Percentiles rank a stretch among this genome's conserved stretches.
phyloP scores from a whole-genome alignment of 1,140 invertebrate genomes.

The Cotesia vestalis region DNA sequence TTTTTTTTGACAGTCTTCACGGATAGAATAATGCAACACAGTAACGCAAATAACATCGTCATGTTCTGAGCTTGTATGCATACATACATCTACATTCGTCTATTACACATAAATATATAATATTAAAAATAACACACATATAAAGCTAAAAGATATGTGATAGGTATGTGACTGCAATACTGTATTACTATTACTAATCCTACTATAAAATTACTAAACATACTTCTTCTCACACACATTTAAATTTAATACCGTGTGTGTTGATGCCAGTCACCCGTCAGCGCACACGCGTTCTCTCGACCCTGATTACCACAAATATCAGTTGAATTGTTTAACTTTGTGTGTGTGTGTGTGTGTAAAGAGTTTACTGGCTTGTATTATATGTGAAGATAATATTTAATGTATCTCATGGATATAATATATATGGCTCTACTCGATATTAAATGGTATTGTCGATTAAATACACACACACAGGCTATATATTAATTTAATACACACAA shows the following conservation, averaged over 20 bases:
- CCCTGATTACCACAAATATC: conserved; percentile 11
- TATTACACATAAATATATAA: no score
- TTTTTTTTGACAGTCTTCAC: background rate
- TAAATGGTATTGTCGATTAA: no score
- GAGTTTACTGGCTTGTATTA: no score
- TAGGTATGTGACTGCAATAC: no score
- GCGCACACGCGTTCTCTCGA: conserved; percentile 9
- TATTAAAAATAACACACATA: no score
- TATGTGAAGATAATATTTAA: no score
- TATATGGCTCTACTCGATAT: no score
- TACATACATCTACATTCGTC: background rate
- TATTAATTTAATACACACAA: no score
- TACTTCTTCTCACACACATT: conserved; percentile 5
- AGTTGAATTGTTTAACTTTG: background rate
- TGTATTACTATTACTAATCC: background rate
- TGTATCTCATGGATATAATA: no score
- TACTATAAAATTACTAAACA: background rate
- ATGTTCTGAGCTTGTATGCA: background rate
- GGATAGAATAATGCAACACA: background rate
- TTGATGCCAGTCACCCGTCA: conserved; percentile 3
- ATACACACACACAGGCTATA: no score
- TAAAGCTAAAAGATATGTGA: no score
- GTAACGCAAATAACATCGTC: background rate
- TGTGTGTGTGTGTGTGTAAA: no score
- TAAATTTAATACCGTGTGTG: background rate